A percentile compares a stretch with the other conserved stretches of the same genome.
Evolutionary conservation across 2,113 vertebrate genomes (phyloP).

Genomic region (Bombycilla garrulus): DNA sequence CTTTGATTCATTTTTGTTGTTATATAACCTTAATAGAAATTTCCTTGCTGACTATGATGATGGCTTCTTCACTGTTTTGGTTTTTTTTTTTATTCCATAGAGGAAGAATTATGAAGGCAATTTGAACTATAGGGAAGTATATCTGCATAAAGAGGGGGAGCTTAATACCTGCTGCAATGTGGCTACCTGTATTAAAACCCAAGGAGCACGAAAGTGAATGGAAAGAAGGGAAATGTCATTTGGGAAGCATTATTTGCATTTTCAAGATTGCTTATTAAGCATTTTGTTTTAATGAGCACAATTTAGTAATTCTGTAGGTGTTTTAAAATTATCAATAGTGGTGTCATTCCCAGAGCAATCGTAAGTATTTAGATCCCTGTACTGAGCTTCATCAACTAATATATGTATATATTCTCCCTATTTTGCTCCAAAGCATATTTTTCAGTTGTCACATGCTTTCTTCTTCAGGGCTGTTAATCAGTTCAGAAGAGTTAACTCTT

Average conservation of each 20-base stretch:
- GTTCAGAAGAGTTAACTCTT: not conserved
- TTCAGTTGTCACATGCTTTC: not conserved
- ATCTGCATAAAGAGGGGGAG: not conserved
- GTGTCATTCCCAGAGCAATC: not conserved
- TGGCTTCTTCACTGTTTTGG: not conserved
- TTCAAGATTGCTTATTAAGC: conserved; percentile 8
- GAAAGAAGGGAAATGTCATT: not conserved
- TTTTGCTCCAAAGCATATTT: not conserved
- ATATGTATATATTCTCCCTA: not conserved
- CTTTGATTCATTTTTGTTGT: not conserved
- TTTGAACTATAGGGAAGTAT: not conserved
- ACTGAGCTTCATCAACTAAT: not conserved
- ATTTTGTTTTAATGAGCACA: conserved; percentile 6
- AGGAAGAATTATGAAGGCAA: not conserved
- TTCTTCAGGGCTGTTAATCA: conserved; percentile 17
- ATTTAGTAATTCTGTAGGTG: not conserved
- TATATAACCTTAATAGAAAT: not conserved
- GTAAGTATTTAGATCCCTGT: not conserved
- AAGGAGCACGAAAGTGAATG: not conserved
- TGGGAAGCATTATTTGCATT: not conserved
- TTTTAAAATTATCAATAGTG: not conserved
- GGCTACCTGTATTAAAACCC: not conserved
- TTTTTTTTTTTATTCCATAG: not conserved
- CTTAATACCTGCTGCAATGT: not conserved
- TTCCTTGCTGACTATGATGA: not conserved